Evolutionary conservation across 2,113 vertebrate species (phyloP).

Genomic region (Poeciliopsis prolifica): DNA sequence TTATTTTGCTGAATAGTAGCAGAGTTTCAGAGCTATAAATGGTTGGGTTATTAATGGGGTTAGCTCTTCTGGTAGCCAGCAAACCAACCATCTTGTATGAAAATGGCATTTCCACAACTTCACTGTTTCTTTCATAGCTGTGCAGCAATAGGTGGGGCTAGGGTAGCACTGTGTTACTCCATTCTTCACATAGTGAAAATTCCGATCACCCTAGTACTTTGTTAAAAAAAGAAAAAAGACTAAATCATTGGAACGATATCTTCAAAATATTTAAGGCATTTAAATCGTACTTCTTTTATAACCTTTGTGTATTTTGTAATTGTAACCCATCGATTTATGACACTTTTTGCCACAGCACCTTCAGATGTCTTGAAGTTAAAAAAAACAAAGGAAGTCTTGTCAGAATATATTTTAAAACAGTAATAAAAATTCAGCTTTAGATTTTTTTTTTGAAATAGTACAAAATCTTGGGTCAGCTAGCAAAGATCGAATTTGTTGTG

Average conservation of each 20-base stretch:
- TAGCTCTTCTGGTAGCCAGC: too few relatives aligned
- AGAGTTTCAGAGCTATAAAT: too few relatives aligned
- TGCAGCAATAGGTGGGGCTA: background rate
- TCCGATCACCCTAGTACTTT: too few relatives aligned
- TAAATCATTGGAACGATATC: too few relatives aligned
- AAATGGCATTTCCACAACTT: background rate
- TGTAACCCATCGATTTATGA: background rate
- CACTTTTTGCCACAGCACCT: background rate
- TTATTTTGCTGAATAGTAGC: too few relatives aligned
- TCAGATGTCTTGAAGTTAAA: background rate
- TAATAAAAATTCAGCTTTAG: too few relatives aligned
- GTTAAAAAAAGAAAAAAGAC: too few relatives aligned
- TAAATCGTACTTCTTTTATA: background rate
- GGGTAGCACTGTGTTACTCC: background rate
- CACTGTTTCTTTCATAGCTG: background rate
- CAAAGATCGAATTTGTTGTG: background rate
- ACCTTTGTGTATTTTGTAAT: background rate
- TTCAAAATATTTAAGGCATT: background rate
- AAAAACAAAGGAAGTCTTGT: background rate
- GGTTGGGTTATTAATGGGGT: too few relatives aligned
- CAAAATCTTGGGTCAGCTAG: too few relatives aligned
- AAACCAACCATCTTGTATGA: too few relatives aligned
- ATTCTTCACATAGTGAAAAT: background rate
- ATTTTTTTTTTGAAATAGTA: too few relatives aligned
- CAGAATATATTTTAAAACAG: background rate